Evolutionary conservation across 2,797 vertebrate genomes (phyloP), one percentile per base, ranked within the genome.

Genomic region (Manis crassicaudata): DNA sequence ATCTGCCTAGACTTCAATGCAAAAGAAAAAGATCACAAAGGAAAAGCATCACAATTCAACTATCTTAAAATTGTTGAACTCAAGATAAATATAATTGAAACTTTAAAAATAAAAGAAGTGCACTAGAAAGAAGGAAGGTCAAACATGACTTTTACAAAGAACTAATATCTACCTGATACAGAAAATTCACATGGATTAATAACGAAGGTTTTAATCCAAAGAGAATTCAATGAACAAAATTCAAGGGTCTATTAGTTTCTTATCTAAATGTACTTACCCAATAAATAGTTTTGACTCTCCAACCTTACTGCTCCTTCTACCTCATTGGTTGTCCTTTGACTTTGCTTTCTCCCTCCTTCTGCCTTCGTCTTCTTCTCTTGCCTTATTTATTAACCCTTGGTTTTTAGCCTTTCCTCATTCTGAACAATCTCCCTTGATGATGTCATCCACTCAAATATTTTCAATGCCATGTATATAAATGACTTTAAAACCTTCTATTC

Each of bases 21-120:
- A 83, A 77, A 87, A 73, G 9, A 88, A 68, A 82, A 88, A 63
- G 50, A 73, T 23, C 40, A 86, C 80, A 80, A 67, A 94, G 21
- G 20, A 58, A 95, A 94, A 62, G 3, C 4, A 76, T 81, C 62
- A 62, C 21, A 65, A 79, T 68, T 86, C 46, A 91, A 84, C 12
- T 85, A 3, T 60, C 50, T 89, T 85, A 67, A 84, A 81, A 72
- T 65, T 67, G 17, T 86, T 60, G 40, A 21, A 83, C 6, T 68
- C 23, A n/a, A 58, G 25, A 63, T 40, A 75, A 25, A 70, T 82
- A 62, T 70, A 87, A 86, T 3, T 60, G 8, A 94, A 96, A 85
- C 83, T 1, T 73, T 82, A 67, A 72, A 85, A 75, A 58, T 29
- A 79, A 8, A 70, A 87, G 82, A 70, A 29, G 46, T 35, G 9